phyloP scores from a whole-genome alignment of 2,113 vertebrate species.

The Balaeniceps rex region DNA sequence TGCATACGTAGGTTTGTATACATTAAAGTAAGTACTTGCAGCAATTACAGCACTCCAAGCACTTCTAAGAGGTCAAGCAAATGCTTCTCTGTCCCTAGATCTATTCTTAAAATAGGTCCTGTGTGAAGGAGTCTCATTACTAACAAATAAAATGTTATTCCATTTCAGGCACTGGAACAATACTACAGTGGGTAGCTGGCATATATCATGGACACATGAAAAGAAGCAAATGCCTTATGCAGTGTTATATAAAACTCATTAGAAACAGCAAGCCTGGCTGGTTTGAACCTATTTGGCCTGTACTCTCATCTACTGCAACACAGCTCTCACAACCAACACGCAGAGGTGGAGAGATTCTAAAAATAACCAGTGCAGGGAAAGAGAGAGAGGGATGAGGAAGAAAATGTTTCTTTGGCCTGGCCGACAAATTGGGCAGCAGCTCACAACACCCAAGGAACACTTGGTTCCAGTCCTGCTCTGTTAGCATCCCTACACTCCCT shows the following conservation, averaged over 20 bases:
- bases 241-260: not conserved
- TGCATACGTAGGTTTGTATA: not conserved
- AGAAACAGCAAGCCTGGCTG: not conserved
- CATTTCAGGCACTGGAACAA: not conserved
- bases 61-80: not conserved
- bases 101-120: not conserved
- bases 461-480: not conserved
- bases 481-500: not conserved
- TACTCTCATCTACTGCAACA: not conserved
- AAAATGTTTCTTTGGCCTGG: not conserved
- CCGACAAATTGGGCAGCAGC: not conserved
- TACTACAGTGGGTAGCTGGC: not conserved
- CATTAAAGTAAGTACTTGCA: not conserved
- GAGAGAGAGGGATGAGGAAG: not conserved
- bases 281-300: not conserved
- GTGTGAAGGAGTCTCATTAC: not conserved
- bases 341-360: not conserved
- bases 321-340: not conserved
- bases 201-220: rapidly evolving
- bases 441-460: not conserved
- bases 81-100: not conserved
- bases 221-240: not conserved
- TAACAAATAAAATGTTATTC: not conserved
- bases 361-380: not conserved
- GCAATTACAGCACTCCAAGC: not conserved